These are phyloP conservation scores for Porites cylindrica DNA, from an alignment of 92 coral and sea anemone species.

Conservation along the genomic window DNA sequence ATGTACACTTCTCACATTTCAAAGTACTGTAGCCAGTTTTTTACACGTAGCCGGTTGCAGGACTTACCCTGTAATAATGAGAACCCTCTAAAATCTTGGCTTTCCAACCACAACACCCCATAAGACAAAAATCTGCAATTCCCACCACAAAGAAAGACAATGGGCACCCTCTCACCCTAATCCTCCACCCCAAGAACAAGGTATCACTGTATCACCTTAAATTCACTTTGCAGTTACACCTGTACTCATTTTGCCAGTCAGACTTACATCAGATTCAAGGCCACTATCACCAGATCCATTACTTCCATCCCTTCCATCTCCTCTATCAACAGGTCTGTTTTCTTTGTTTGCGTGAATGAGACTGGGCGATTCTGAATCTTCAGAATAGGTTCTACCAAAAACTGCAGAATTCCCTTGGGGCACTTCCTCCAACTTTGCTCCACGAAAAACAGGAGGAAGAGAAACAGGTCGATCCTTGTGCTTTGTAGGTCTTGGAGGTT, in stretches of 20 bases:
- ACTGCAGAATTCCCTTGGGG: constrained; percentile 29
- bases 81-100: too few relatives aligned
- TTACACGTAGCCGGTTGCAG: too few relatives aligned
- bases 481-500: constrained; percentile 73
- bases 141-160: too few relatives aligned
- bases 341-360: constrained; percentile 71
- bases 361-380: constrained; percentile 33
- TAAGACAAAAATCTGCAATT: too few relatives aligned
- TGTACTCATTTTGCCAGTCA: background rate
- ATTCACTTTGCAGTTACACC: too few relatives aligned
- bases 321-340: constrained; percentile 62
- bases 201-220: too few relatives aligned
- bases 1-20: too few relatives aligned
- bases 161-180: too few relatives aligned
- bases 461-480: constrained; percentile 85
- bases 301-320: constrained; percentile 37
- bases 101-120: too few relatives aligned
- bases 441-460: constrained; percentile 82
- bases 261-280: constrained; percentile 82
- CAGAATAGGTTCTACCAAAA: constrained; percentile 30
- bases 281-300: constrained; percentile 82
- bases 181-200: too few relatives aligned
- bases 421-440: constrained; percentile 80
- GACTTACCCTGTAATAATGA: too few relatives aligned
- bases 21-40: too few relatives aligned